Evolutionary conservation across 2,888 invertebrate genomes (phyloP), one percentile per base, ranked within the genome.

Genomic region (Bursaphelenchus okinawaensis): DNA sequence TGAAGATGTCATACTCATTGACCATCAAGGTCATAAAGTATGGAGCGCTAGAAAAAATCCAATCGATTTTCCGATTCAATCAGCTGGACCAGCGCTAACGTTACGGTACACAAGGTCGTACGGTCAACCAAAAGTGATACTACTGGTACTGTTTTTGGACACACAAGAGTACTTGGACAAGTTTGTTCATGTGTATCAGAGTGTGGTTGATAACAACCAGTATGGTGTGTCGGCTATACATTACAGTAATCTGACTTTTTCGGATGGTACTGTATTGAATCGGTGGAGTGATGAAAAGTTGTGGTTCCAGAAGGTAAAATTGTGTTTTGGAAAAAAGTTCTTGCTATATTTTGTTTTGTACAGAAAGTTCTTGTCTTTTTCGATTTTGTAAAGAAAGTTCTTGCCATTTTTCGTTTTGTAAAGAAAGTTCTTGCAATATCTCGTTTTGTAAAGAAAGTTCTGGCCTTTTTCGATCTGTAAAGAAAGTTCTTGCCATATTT

Each of bases 51-150:
- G 89, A 75, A 86, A 90, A 28, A 93, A 95, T 84, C 84, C 93
- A 64, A 90, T 90, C 0, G 88, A 91, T 16, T 96, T 98, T 82
- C 96, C 96, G 0, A 88, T 90, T 0, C 89, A 91, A 0, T 92
- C 92, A 62, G 89, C 88, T 0, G 76, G 76, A 52, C 76, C 71
- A 31, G 72, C 68, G 63, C 68, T 86, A 60, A 82, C 83, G 4
- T 77, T 86, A 62, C 68, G 77, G 4, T 80, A 82, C 66, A 82
- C 83, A 0, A 66, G 80, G 54, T 73, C 75, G 19, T 73, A 72
- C 55, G 82, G 82, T 3, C 64, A 57, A 23, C 78, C 82, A 7
- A 71, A 74, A 20, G 62, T 82, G 3, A 71, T 81, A 26, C 62
- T 83, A 20, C 70, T 82, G 7, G 69, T 82, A 2, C 72, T 82